Evolutionary conservation across 2,797 vertebrate species (phyloP), one percentile per base, ranked within the genome.

Genomic region (Mionectes olivaceus): DNA sequence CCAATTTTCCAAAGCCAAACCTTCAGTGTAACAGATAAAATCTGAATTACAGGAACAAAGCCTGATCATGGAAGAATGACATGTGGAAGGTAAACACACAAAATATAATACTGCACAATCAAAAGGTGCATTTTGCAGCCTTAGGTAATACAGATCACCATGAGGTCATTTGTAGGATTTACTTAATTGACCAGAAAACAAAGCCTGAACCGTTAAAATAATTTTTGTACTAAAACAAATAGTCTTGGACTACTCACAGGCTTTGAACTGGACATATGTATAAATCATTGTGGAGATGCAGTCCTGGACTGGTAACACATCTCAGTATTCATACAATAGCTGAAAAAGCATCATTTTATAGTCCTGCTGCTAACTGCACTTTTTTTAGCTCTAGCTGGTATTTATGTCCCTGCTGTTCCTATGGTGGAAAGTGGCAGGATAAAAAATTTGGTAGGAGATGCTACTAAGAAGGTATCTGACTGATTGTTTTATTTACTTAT

Each of bases 1-100:
- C 35, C 68, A 64, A 47, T 93, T 81, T 88, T 93, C 76, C 44
- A 59, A 95, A 94, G 56, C 19, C 56, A 94, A 95, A 74, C 22
- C 9, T 77, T 80, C 60, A 67, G 23, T 13, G 43, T 85, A 89
- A 94, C 18, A 91, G 53, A 88, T 59, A 39, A 69, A 83, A 18
- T 69, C 35, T 70, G 50, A 91, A 89, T 87, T 83, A 79, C 2
- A 89, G 77, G 33, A 94, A 84, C 37, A 84, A 95, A 73, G 25
- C 28, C 33, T 37, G 41, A 70, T 74, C 56, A 23, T 0, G 12
- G 30, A 89, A 88, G 46, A 94, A 95, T 77, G 30, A 65, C 32
- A 24, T 89, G 43, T 52, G 28, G 74, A 78, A 78, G 27, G 30
- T 56, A 82, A 90, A 87, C 28, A 41, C 15, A 90, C 16, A 77